These are phyloP conservation scores for Protobothrops mucrosquamatus DNA, from an alignment of 2,113 vertebrate genomes.

Conservation along the genomic window DNA sequence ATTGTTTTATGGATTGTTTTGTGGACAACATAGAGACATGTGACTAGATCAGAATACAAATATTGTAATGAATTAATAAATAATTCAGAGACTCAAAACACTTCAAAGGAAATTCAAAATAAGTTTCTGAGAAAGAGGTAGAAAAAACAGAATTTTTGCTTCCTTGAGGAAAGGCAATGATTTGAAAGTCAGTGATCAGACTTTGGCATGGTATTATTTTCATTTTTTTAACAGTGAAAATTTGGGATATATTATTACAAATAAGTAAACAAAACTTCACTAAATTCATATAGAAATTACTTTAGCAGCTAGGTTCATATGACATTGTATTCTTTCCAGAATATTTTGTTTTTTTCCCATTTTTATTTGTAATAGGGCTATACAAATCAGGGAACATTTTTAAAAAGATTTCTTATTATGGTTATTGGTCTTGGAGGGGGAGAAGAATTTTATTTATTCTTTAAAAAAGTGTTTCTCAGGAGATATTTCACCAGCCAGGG, in stretches of 20 bases:
- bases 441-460: background rate
- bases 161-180: background rate
- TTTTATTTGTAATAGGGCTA: background rate
- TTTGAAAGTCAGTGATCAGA: background rate
- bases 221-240: background rate
- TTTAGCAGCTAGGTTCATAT: background rate
- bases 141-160: background rate
- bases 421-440: background rate
- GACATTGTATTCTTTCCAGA: background rate
- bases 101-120: background rate
- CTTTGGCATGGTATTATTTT: background rate
- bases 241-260: background rate
- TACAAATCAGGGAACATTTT: background rate
- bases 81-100: background rate
- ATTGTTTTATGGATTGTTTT: background rate
- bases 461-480: background rate
- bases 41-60: background rate
- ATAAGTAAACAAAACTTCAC: background rate
- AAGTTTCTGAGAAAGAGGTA: background rate
- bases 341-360: background rate
- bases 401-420: background rate
- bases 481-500: conserved; percentile 4
- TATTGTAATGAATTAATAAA: background rate
- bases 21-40: background rate
- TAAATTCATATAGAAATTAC: background rate